Base-by-base conservation (phyloP, 1,140 invertebrate genomes). In the Nephila pilipes region DNA sequence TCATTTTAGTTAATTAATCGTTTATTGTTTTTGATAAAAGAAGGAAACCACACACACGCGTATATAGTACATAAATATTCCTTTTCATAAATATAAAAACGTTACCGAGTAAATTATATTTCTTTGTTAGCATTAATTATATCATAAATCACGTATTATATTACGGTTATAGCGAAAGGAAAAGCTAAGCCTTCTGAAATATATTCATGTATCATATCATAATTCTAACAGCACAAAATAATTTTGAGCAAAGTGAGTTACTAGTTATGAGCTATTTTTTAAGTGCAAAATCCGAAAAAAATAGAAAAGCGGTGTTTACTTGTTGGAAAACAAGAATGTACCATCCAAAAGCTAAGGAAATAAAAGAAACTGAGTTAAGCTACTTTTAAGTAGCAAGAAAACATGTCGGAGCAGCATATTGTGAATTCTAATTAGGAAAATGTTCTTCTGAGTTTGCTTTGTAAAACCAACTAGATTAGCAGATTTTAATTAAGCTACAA, bases 401-500 rank as follows among this genome's bases (percentile, higher is more conserved):
- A 36, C 2, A 32, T 75, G 12, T 75, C 16, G 69, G 29, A 1
- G 14, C 29, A 14, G 16, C 69, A 75, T 75, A 32, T 75, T 36
- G 25, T 75, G 69, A 75, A 75, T 75, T 36, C 69, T 75, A 75
- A 75, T 75, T 75, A 75, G 29, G 29, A 29, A 65, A 75, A 75
- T 75, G 18, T 65, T 25, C 29, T 32, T 32, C 5, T 32, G 32
- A 4, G 12, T 18, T 16, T 16, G 29, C 69, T 75, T 75, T 32
- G 69, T 32, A 75, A 32, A 75, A 32, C 69, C 25, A 18, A 75
- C 69, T 75, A 32, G 69, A 36, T 75, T 32, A 75, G 25, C 69
- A 75, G 69, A 32, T 75, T 75, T 75, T 75, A 75, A 75, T 75
- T 75, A 75, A 75, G 29, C 29, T 29, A 75, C 69, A 75, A 75